phyloP scores from a whole-genome alignment of 2,797 vertebrate species.

The Merluccius polli region DNA sequence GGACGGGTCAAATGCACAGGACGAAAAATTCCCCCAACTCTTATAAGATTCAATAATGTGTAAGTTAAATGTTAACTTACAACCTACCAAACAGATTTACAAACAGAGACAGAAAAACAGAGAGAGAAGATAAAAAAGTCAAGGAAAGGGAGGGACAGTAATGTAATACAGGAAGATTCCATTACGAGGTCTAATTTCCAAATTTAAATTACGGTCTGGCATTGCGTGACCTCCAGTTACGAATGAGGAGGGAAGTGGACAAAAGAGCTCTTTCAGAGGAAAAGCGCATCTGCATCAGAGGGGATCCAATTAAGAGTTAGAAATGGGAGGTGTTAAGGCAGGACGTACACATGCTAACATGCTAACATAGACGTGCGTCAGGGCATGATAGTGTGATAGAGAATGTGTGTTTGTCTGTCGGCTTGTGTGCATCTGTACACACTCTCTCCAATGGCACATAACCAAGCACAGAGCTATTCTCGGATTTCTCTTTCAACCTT shows the following conservation, averaged over 20 bases:
- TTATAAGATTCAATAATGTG: neutral
- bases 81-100: slow-evolving; percentile 30
- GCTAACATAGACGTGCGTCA: slow-evolving; percentile 4
- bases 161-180: slow-evolving; percentile 43
- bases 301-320: slow-evolving; percentile 45
- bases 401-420: neutral
- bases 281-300: slow-evolving; percentile 52
- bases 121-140: slow-evolving; percentile 17
- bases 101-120: slow-evolving; percentile 23
- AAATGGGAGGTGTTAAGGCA: slow-evolving; percentile 21
- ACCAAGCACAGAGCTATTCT: neutral
- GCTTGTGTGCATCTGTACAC: slow-evolving; percentile 17
- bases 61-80: slow-evolving; percentile 17
- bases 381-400: neutral
- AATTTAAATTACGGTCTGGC: slow-evolving; percentile 48
- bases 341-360: slow-evolving; percentile 18
- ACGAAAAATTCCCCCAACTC: neutral
- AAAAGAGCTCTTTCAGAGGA: slow-evolving; percentile 57
- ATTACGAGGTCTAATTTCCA: slow-evolving; percentile 43
- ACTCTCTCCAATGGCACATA: neutral
- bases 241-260: slow-evolving; percentile 39
- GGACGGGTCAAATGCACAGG: neutral
- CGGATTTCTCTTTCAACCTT: neutral
- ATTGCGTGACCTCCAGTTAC: slow-evolving; percentile 25
- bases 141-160: slow-evolving; percentile 31